Evolutionary conservation across 2,888 invertebrate species (phyloP), one percentile per base, ranked within the genome.

Genomic region (Epistrophella euchroma): DNA sequence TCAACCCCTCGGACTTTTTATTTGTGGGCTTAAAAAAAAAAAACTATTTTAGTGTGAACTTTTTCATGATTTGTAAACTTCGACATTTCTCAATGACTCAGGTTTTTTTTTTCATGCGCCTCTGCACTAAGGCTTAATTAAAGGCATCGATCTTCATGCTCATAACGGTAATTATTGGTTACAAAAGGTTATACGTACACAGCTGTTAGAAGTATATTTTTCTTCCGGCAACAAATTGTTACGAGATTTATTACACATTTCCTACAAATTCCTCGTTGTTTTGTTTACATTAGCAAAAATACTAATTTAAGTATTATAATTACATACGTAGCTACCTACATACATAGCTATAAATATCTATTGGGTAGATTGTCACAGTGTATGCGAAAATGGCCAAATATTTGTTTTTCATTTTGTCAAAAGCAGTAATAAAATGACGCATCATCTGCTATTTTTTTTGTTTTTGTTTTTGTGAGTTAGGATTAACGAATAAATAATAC

Each of bases 401-500:
- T 56, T 56, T 32, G 11, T 2, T 56, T 32, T 15, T 35, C 32
- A 56, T 56, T 56, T 56, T 35, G 56, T 32, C 32, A 32, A 32
- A 28, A 56, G 17, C 11, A 17, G 10, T 17, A 17, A 32, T 13
- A 32, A 56, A 56, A 56, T 56, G 56, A 56, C 56, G 56, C 56
- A 56, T 7, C 56, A 56, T 17, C 9, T 2, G 22, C 32, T 32
- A 32, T 32, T 32, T 32, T 32, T 32, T 9, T 32, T 32, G 32
- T 32, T 6, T 32, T 28, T 5, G 4, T 50, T 28, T 55, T 56
- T 56, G 2, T 10, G 2, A 56, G 4, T 55, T 32, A 10, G 7
- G 32, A 56, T 35, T 56, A 55, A 56, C 56, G 56, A 56, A 10
- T 56, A 32, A 56, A 32, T 17, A 56, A 32, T 17, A 56, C 17